Base-by-base conservation (phyloP, 2,888 invertebrate genomes). In the Ommatoiulus sabulosus region DNA sequence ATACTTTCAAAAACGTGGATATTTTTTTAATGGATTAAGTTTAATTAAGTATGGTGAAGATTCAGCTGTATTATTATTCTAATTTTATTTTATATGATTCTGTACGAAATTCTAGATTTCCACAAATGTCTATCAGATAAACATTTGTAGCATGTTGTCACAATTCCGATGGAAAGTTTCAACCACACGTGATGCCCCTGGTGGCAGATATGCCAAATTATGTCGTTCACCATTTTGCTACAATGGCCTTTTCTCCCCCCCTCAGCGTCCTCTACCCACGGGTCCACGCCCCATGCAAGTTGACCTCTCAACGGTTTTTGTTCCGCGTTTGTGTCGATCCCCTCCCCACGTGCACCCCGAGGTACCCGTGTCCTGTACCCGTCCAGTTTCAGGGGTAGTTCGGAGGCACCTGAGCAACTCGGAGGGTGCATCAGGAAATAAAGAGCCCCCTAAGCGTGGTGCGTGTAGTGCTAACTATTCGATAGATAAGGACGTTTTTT, bases 331-430 rank as follows among this genome's bases (percentile, higher is more conserved):
- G 52, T 52, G 52, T 17, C 63, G 63, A 3, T 63, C 63, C 63
- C 63, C 63, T 63, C 63, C 63, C 63, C 63, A 63, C 63, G 63
- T 63, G 63, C 20, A 63, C 63, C 63, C 63, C 63, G n/a, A 63
- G 63, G 63, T 63, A 63, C 63, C 63, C 63, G n/a, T 63, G 63
- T n/a, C 63, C 63, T n/a, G 63, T 52, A 52, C 63, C n/a, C 63
- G 3, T 63, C n/a, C 63, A n/a, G n/a, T n/a, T n/a, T n/a, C 63
- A 17, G 63, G 52, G 63, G n/a, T 20, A 63, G 17, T 63, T 63
- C n/a, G 63, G n/a, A 63, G 63, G 63, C 63, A 63, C 20, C 63
- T n/a, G 63, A 63, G 20, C 63, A 3, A 63, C 63, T 63, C 63
- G 2, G 63, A 7, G 7, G 63, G 63, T n/a, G n/a, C 63, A 63